A percentile compares a stretch with the other conserved stretches of the same genome.
Conservation (phyloP, 1,140 invertebrate species). For the Drosophila baimaii region DNA sequence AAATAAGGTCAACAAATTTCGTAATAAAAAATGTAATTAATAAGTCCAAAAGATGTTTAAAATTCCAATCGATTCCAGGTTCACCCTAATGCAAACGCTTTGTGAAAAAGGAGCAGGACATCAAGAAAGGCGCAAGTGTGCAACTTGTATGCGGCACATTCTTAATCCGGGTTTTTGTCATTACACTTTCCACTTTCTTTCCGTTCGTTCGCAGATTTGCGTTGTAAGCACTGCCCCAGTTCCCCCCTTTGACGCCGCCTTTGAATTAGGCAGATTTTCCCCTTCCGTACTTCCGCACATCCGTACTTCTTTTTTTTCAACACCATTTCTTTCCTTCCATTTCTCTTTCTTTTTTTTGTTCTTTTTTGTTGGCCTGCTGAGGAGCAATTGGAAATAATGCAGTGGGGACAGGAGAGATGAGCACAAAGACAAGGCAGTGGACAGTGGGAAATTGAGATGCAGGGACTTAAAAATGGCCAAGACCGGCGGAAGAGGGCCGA, state of each 20-base stretch:
- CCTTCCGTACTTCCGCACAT: slow-evolving; percentile 24
- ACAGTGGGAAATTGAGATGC: slow-evolving; percentile 60
- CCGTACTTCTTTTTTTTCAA: slow-evolving; percentile 27
- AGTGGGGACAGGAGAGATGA: slow-evolving; percentile 48
- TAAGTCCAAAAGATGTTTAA: background rate
- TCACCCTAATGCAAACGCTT: slow-evolving; percentile 22
- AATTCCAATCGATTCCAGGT: background rate
- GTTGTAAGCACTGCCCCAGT: slow-evolving; percentile 49
- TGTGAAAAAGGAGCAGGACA: slow-evolving; percentile 29
- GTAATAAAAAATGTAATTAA: background rate
- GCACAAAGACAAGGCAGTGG: slow-evolving; percentile 56
- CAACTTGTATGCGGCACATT: slow-evolving; percentile 79
- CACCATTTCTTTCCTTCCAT: slow-evolving; percentile 20
- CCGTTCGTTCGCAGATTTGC: slow-evolving; percentile 66
- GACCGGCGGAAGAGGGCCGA: slow-evolving; percentile 11
- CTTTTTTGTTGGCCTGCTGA: slow-evolving; percentile 8
- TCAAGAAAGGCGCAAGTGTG: slow-evolving; percentile 67
- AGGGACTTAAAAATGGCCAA: slow-evolving; percentile 53
- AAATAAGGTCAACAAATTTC: too few relatives aligned
- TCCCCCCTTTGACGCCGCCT: slow-evolving; percentile 1
- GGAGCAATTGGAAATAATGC: slow-evolving; percentile 64
- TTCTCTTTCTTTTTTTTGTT: background rate
- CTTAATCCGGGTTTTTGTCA: slow-evolving; percentile 80
- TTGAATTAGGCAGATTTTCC: slow-evolving; percentile 76
- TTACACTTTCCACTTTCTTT: slow-evolving; percentile 72